Evolutionary conservation across 2,113 vertebrate genomes (phyloP).

Genomic region (Tachycineta bicolor): DNA sequence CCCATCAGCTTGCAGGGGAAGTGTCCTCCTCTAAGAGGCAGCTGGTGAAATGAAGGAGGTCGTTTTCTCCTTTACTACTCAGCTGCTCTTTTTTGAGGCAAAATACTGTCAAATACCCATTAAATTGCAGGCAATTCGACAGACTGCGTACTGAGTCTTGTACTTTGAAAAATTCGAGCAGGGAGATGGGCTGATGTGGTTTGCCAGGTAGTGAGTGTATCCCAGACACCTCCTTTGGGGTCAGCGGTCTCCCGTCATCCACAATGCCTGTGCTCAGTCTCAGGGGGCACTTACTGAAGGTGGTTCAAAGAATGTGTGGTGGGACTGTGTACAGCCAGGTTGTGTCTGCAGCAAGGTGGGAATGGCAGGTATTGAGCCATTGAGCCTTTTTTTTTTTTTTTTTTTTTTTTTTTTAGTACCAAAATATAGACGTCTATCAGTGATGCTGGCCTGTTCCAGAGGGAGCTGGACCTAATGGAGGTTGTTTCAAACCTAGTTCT

Average conservation of each 20-base stretch:
- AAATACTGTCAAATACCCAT: neutral
- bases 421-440: neutral
- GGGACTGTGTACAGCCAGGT: neutral
- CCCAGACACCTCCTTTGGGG: neutral
- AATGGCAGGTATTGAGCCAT: neutral
- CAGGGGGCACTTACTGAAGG: neutral
- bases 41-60: fast-evolving
- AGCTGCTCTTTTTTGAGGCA: neutral
- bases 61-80: fast-evolving
- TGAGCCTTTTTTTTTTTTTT: no score
- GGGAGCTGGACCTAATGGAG: neutral
- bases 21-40: fast-evolving
- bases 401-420: neutral
- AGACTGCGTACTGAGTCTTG: neutral
- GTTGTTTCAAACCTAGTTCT: neutral
- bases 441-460: neutral
- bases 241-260: no score
- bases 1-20: fast-evolving
- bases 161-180: fast-evolving
- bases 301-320: neutral
- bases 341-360: neutral
- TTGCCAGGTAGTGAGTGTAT: neutral
- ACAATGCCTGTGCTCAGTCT: neutral
- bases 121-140: neutral
- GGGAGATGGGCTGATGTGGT: neutral